Conservation (phyloP, 2,113 vertebrate genomes). For the Trogon surrucura region DNA sequence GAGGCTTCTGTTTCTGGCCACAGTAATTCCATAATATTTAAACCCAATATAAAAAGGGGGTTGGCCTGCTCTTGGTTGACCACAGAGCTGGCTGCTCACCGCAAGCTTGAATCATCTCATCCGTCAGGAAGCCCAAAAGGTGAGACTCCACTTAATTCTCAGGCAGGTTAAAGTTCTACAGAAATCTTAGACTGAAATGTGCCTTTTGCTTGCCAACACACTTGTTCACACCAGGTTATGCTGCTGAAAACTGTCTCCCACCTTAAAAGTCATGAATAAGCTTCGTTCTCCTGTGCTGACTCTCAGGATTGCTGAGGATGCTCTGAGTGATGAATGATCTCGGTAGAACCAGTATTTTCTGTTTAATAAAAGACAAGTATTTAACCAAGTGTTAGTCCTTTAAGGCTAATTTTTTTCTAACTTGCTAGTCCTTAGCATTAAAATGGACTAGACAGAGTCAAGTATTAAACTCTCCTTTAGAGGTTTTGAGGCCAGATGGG, state of each 20-base stretch:
- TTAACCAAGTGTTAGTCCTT: not conserved
- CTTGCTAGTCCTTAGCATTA: not conserved
- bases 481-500: not conserved
- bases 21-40: not conserved
- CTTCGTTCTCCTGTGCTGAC: not conserved
- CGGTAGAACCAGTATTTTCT: not conserved
- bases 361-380: not conserved
- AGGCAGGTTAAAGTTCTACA: not conserved
- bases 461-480: not conserved
- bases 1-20: rapidly evolving
- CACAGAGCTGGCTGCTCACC: not conserved
- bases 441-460: not conserved
- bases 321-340: not conserved
- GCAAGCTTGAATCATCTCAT: not conserved
- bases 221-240: not conserved
- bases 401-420: not conserved
- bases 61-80: not conserved
- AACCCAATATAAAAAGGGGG: not conserved
- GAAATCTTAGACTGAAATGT: not conserved
- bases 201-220: not conserved
- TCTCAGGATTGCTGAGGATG: not conserved
- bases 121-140: not conserved
- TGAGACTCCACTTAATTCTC: not conserved
- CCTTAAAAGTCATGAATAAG: not conserved
- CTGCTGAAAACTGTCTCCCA: not conserved